Evolutionary conservation across 1,140 invertebrate species (phyloP).

Genomic region (Phymorhynchus buccinoides): DNA sequence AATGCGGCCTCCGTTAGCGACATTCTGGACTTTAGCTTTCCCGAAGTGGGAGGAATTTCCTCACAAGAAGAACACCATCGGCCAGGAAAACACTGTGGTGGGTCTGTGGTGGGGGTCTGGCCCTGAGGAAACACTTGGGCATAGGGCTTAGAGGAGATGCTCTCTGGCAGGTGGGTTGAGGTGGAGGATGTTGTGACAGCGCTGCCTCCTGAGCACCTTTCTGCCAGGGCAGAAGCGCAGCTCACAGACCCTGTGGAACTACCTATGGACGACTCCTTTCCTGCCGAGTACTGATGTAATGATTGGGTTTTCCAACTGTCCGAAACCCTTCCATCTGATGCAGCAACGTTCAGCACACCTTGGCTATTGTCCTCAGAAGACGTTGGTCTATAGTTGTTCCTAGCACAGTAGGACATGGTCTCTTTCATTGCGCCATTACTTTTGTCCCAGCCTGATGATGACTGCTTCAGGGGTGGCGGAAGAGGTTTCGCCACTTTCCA

Average conservation of each 20-base stretch:
- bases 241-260: not conserved
- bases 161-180: not conserved
- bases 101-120: not conserved
- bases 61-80: not conserved
- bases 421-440: not conserved
- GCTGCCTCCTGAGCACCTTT: not conserved
- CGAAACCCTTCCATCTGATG: not conserved
- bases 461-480: too few relatives aligned
- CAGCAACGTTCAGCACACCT: not conserved
- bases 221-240: not conserved
- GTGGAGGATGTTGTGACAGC: not conserved
- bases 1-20: slow-evolving; percentile 9
- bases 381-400: not conserved
- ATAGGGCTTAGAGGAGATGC: not conserved
- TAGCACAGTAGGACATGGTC: not conserved
- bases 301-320: not conserved
- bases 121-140: not conserved
- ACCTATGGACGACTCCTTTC: not conserved
- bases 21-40: not conserved
- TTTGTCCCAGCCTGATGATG: not conserved
- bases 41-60: not conserved
- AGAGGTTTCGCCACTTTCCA: slow-evolving; percentile 4
- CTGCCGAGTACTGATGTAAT: not conserved
- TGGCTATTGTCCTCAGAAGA: not conserved
- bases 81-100: not conserved